Evolutionary conservation across 2,113 vertebrate species (phyloP), one percentile per base, ranked within the genome.

Genomic region (Puntigrus tetrazona): DNA sequence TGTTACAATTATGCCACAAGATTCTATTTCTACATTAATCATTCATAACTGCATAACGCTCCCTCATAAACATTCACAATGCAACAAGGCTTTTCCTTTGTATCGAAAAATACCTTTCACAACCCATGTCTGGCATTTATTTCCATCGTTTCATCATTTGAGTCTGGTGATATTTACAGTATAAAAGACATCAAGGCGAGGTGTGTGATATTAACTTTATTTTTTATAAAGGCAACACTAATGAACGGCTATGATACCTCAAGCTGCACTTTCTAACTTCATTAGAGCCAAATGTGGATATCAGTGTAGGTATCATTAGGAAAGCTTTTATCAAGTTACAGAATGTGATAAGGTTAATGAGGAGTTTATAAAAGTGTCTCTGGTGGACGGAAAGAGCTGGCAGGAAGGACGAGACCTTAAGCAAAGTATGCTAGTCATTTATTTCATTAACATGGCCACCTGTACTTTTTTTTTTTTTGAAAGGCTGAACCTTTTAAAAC

Each of bases 31-130:
- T 90, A 93, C 94, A 94, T 95, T 94, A 94, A 95, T 96, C 95
- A 96, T 96, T 96, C 95, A 96, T 95, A 93, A 94, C 92, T 89
- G 94, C 94, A 94, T 67, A 96, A 96, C 94, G 95, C 93, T 92
- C 87, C 93, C 94, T 96, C 94, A 95, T 95, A 95, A 94, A 95
- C 95, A 95, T 95, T 93, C 95, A 95, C 65, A 86, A 85, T 55
- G 43, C 94, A 94, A 94, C 94, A 94, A 93, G 90, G 91, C 61
- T 79, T 41, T 82, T 73, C 4, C 67, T 86, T 89, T 67, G 65
- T 14, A 25, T 86, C 84, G 79, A 83, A 88, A 88, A 88, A 88
- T 83, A 80, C 77, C 67, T 84, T 84, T 82, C 65, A 78, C 25
- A 78, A 25, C 52, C 25, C 67, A 72, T 75, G 65, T 69, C 52